These are phyloP conservation scores for Thunnus maccoyii DNA, from an alignment of 2,113 vertebrate genomes.

Conservation along the genomic window DNA sequence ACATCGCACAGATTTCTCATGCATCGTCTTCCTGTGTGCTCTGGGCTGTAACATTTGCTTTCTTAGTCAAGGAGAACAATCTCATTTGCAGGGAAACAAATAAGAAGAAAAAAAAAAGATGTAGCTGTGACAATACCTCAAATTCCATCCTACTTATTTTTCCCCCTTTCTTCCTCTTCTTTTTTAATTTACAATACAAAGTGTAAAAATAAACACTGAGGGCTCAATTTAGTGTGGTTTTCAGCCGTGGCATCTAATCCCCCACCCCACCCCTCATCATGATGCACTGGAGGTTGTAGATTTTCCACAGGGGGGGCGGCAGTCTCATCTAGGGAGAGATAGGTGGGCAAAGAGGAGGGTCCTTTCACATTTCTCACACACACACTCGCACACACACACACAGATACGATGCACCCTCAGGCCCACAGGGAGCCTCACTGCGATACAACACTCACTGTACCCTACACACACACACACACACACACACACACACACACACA, in stretches of 20 bases:
- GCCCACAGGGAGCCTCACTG: conserved; percentile 57
- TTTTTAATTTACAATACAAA: conserved; percentile 86
- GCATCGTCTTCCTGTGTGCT: conserved; percentile 74
- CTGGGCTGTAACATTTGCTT: conserved; percentile 83
- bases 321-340: conserved; percentile 79
- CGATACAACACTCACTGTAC: conserved; percentile 21
- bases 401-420: conserved; percentile 43
- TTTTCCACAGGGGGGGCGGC: conserved; percentile 64
- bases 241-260: conserved; percentile 85
- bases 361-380: conserved; percentile 59
- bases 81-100: conserved; percentile 84
- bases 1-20: conserved; percentile 72
- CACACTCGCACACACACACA: conserved; percentile 1
- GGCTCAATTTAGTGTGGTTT: conserved; percentile 85
- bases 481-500: neutral
- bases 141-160: conserved; percentile 69
- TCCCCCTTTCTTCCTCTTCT: conserved; percentile 41
- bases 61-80: conserved; percentile 85
- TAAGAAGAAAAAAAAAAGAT: conserved; percentile 74
- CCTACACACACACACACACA: conserved; percentile 7
- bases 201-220: conserved; percentile 85
- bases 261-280: conserved; percentile 49
- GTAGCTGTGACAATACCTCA: conserved; percentile 77
- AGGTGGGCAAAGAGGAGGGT: conserved; percentile 79
- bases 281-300: conserved; percentile 73